Conservation (phyloP, 2,113 vertebrate species). For the Phalacrocorax pelagicus region DNA sequence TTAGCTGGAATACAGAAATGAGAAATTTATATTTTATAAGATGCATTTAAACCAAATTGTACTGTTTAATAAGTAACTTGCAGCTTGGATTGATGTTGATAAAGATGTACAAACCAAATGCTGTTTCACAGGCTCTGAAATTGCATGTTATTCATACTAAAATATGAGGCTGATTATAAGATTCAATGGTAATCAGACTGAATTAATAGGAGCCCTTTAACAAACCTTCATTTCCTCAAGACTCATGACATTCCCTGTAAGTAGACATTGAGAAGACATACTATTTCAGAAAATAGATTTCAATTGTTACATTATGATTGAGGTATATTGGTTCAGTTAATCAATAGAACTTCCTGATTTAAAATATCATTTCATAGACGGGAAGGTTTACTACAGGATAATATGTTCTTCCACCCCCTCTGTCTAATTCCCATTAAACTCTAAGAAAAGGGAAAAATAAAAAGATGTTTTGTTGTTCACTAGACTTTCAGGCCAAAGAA, state of each 20-base stretch:
- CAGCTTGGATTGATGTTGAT: conserved; percentile 59
- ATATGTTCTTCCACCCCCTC: background rate
- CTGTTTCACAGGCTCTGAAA: conserved; percentile 64
- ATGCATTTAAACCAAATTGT: conserved; percentile 64
- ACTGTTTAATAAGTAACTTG: conserved; percentile 70
- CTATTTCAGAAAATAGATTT: conserved; percentile 51
- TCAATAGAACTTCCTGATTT: conserved; percentile 48
- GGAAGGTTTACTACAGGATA: background rate
- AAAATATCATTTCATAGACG: conserved; percentile 19
- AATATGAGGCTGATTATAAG: conserved; percentile 76
- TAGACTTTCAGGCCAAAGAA: conserved; percentile 19
- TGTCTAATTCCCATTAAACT: background rate
- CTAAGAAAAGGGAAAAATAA: background rate
- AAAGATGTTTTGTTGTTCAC: background rate
- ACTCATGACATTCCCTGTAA: conserved; percentile 48
- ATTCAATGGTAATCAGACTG: conserved; percentile 72
- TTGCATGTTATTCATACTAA: conserved; percentile 70
- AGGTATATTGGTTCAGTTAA: conserved; percentile 21
- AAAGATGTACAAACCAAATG: conserved; percentile 67
- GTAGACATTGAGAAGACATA: conserved; percentile 24
- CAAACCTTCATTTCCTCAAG: conserved; percentile 68
- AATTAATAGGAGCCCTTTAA: conserved; percentile 75
- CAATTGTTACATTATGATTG: conserved; percentile 12
- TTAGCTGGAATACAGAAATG: conserved; percentile 32
- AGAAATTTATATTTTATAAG: conserved; percentile 55